Base-by-base conservation (phyloP, 1,140 invertebrate species). In the Dreissena polymorpha region DNA sequence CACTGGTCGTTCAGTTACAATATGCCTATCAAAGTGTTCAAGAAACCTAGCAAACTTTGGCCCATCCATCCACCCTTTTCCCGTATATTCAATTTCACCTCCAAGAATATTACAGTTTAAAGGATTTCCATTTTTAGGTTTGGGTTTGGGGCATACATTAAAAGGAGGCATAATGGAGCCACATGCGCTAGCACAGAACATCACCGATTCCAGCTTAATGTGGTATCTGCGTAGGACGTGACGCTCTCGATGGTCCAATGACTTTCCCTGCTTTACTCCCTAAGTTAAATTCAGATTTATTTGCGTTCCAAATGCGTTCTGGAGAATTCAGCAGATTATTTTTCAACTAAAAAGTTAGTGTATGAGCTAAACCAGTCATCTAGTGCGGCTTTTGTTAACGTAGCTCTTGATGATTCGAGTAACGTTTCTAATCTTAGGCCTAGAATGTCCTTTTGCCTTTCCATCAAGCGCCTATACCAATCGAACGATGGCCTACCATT, bases 11-110 rank as follows among this genome's bases (percentile, higher is more conserved):
- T n/a, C n/a, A n/a, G n/a, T n/a, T n/a, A n/a, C n/a, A n/a, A n/a
- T n/a, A n/a, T n/a, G n/a, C n/a, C n/a, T n/a, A n/a, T n/a, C n/a
- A n/a, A n/a, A n/a, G n/a, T n/a, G n/a, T n/a, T n/a, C 27, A 23
- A 76, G 10, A 29, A 83, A 75, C 57, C 68, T 69, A 0, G 2
- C 18, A 69, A 83, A 83, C 57, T 51, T 69, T 53, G 16, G 16
- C 39, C n/a, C 12, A 39, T 67, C 55, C 81, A 84, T 84, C 74
- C 82, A 84, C n/a, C 74, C 68, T 39, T 71, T 84, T 29, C 78
- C 63, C 12, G 73, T 84, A 53, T 77, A 71, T 12, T 57, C 74
- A 50, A 78, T 25, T 14, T 16, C 23, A 57, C 73, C 49, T n/a
- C 73, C 73, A 51, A 29, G n/a, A 16, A 70, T 16, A 18, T 3